A percentile compares a stretch with the other conserved stretches of the same genome.
These are phyloP conservation scores for Pristionchus maxplancki DNA, from an alignment of 2,888 invertebrate species.

Conservation along the genomic window DNA sequence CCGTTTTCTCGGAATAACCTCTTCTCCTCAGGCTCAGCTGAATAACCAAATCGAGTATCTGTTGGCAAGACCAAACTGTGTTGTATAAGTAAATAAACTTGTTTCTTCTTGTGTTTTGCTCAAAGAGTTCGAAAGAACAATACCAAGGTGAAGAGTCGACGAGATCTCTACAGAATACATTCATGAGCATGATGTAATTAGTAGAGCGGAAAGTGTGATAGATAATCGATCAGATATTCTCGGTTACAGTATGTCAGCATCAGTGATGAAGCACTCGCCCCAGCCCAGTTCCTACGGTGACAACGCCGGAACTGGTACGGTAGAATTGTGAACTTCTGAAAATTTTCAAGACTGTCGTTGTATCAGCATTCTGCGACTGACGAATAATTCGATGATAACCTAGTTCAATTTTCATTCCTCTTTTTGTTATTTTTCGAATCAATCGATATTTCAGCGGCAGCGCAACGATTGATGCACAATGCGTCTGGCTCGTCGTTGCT, in stretches of 20 bases:
- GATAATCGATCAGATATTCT: neutral
- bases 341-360: neutral
- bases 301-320: conserved; percentile 6
- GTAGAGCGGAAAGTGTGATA: neutral
- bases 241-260: neutral
- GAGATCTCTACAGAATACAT: conserved; percentile 33
- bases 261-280: conserved; percentile 27
- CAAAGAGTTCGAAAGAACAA: neutral
- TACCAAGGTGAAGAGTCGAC: neutral
- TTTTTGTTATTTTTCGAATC: no score
- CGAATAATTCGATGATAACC: no score
- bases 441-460: neutral
- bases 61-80: conserved; percentile 32
- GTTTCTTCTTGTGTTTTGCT: neutral
- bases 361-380: no score
- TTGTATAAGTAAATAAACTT: conserved; percentile 1
- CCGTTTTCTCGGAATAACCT: neutral
- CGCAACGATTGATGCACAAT: neutral
- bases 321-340: neutral
- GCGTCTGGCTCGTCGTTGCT: conserved; percentile 6
- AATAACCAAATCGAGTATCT: conserved; percentile 18
- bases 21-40: neutral
- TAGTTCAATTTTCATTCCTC: no score
- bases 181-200: neutral
- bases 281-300: conserved; percentile 14